Base-by-base conservation (phyloP, 2,113 vertebrate genomes). In the Eulemur rufifrons region DNA sequence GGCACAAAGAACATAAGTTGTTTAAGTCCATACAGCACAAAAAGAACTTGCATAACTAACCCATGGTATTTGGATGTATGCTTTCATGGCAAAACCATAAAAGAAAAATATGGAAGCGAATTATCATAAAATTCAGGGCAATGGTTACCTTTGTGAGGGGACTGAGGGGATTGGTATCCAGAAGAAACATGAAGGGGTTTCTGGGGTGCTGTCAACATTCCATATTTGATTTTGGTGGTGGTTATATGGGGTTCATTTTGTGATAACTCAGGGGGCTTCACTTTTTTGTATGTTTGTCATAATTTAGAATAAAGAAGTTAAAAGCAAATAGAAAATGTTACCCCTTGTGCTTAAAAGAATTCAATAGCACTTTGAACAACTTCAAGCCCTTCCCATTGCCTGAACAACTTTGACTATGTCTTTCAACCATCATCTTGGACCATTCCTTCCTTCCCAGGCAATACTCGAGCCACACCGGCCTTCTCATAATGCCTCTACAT, bases 211-310 rank as follows among this genome's bases (percentile, higher is more conserved):
- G 18, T 32, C 39, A 45, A 56, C 32, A 63, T 61, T 61, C 45
- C 2, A 1, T 76, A n/a, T 68, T 68, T 54, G 32, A 68, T 23
- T 23, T 87, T 32, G 10, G 32, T 84, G 27, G 18, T 50, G 47
- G 77, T 78, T 78, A 71, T 13, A 66, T 23, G 37, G 25, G 29
- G 10, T 20, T 78, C 25, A 50, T 32, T 94, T 47, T 64, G 8
- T 17, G 6, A 42, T 39, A 50, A 82, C 54, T 56, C 45, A 23
- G 29, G 34, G 63, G 56, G 25, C 64, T 73, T 87, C 37, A 52
- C 8, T 95, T 91, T 83, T 77, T 86, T 95, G 29, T 85, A 27
- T 68, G n/a, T 77, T 86, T 90, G 73, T 73, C 29, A 45, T 69
- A 78, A 73, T 84, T 84, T 45, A 66, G 23, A 71, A 39, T 25